Percentiles rank a stretch among this genome's conserved stretches.
Evolutionary conservation across 2,113 vertebrate genomes (phyloP).

Genomic region (Pogonocichla stellata): DNA sequence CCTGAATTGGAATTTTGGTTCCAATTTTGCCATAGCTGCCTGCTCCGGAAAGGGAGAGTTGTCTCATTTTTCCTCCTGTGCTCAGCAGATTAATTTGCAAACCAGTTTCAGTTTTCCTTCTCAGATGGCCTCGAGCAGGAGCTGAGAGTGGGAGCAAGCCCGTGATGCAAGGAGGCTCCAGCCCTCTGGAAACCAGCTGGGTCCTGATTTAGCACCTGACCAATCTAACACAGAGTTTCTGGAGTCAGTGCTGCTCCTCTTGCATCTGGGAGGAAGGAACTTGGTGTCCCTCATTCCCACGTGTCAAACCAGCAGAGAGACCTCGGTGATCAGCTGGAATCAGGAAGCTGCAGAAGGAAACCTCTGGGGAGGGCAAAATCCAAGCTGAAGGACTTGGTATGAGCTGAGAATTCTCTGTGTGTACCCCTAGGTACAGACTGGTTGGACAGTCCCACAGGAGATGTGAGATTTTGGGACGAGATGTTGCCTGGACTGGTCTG

Average conservation of each 20-base stretch:
- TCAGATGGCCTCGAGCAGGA: background rate
- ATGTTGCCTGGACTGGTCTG: conserved; percentile 12
- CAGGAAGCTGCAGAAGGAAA: background rate
- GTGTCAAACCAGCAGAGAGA: background rate
- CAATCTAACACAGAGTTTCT: background rate
- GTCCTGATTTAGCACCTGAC: background rate
- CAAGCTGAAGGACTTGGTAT: background rate
- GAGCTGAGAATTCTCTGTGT: background rate
- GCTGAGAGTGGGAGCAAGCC: background rate
- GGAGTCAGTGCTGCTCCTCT: background rate
- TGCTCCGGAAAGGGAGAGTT: background rate
- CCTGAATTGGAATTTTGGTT: background rate
- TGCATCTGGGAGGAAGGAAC: background rate
- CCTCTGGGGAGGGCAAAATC: background rate
- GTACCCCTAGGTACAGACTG: conserved; percentile 8
- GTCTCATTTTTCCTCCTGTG: background rate
- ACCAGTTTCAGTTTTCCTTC: background rate
- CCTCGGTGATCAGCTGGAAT: background rate
- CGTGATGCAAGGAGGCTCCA: background rate
- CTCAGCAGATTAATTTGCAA: background rate
- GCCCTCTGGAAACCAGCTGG: background rate
- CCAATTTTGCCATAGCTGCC: rapidly evolving
- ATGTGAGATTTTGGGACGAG: background rate
- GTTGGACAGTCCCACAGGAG: conserved; percentile 1
- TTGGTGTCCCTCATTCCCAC: background rate